Percentiles rank a stretch among this genome's conserved stretches.
These are phyloP conservation scores for Euphonia xanthogaster DNA, from an alignment of 2,797 vertebrate species.

Conservation along the genomic window DNA sequence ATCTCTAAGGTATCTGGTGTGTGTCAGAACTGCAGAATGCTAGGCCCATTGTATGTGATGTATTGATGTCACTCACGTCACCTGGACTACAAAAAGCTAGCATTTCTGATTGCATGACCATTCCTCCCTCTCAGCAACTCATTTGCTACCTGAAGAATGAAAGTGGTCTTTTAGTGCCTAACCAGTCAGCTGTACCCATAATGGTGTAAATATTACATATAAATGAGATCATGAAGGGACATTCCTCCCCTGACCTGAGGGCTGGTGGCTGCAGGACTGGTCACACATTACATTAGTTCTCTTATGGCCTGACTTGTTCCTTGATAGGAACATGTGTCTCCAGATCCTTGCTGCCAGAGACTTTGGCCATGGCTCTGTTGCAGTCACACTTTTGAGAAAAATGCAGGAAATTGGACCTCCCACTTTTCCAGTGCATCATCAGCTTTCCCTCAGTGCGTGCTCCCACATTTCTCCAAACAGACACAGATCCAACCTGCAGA, in stretches of 20 bases:
- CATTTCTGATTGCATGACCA: background rate
- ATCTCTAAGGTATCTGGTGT: background rate
- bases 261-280: background rate
- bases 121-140: background rate
- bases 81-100: background rate
- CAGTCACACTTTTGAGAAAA: background rate
- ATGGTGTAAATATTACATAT: background rate
- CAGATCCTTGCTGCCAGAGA: background rate
- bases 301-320: background rate
- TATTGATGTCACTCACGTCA: background rate
- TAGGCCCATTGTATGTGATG: background rate
- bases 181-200: background rate
- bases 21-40: background rate
- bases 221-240: background rate
- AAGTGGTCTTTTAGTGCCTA: background rate
- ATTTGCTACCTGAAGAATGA: background rate
- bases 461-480: background rate
- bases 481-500: background rate
- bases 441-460: accelerated
- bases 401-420: background rate
- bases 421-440: background rate
- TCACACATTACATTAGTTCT: background rate
- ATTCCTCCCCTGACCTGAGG: background rate
- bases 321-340: background rate
- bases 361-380: background rate